phyloP scores from a whole-genome alignment of 2,797 vertebrate species.

The Luscinia luscinia region DNA sequence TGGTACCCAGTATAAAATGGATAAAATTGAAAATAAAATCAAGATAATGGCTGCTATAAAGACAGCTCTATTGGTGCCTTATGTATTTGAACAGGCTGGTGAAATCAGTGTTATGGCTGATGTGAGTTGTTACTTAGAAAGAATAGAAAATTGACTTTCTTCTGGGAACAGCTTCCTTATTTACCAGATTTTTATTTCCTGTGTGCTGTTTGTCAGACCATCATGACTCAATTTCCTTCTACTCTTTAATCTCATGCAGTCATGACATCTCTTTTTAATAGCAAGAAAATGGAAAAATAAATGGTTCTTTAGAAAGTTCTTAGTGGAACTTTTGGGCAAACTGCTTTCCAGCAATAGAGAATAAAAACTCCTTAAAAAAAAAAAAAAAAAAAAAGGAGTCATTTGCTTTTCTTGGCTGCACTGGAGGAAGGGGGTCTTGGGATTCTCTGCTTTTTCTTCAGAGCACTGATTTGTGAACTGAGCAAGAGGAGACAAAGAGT shows the following conservation, averaged over 20 bases:
- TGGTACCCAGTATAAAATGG: not conserved
- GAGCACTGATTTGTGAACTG: accelerated
- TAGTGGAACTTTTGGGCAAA: not conserved
- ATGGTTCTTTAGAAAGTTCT: not conserved
- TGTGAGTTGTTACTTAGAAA: not conserved
- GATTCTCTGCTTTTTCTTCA: not conserved
- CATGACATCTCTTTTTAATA: not conserved
- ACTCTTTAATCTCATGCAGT: not conserved
- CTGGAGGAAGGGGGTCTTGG: not conserved
- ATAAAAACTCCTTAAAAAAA: not conserved
- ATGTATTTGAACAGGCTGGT: not conserved
- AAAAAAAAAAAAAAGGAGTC: accelerated
- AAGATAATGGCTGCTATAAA: not conserved
- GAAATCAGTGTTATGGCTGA: not conserved
- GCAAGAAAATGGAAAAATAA: not conserved
- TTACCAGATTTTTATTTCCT: not conserved
- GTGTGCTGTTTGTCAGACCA: not conserved
- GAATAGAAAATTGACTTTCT: not conserved
- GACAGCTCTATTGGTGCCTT: not conserved
- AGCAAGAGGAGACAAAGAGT: too few species aligned
- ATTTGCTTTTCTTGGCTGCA: not conserved
- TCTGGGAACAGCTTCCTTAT: not conserved
- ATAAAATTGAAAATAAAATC: not conserved
- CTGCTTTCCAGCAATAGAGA: not conserved
- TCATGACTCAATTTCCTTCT: not conserved